Evolutionary conservation across 2,888 invertebrate genomes (phyloP).

Genomic region (Apamea crenata): DNA sequence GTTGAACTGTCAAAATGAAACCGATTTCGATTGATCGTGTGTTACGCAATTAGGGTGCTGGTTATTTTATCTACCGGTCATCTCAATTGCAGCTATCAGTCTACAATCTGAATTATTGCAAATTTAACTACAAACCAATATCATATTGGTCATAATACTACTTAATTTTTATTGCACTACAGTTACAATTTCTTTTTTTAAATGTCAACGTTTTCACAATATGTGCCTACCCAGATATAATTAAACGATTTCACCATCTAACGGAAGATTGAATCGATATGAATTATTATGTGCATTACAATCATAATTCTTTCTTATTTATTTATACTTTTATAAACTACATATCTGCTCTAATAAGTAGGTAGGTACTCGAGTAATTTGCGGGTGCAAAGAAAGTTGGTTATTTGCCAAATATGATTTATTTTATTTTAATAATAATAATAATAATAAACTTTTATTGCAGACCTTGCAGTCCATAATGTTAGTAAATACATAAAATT

Average conservation of each 20-base stretch:
- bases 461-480: no score
- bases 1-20: no score
- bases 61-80: conserved; percentile 18
- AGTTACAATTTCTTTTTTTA: conserved; percentile 17
- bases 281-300: neutral
- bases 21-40: no score
- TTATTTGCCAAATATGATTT: no score
- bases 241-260: conserved; percentile 25
- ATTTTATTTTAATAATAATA: no score
- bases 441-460: no score
- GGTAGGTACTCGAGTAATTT: no score
- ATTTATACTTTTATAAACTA: neutral
- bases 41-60: no score
- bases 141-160: neutral
- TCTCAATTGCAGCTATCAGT: conserved; percentile 21
- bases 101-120: conserved; percentile 18
- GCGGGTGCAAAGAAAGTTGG: no score
- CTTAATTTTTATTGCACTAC: conserved; percentile 20
- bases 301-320: neutral
- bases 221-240: neutral
- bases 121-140: conserved; percentile 24
- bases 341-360: no score
- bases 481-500: no score
- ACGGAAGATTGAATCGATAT: conserved; percentile 16
- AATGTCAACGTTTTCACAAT: conserved; percentile 46